Evolutionary conservation across 2,888 invertebrate species (phyloP).

Genomic region (Pyralis farinalis): DNA sequence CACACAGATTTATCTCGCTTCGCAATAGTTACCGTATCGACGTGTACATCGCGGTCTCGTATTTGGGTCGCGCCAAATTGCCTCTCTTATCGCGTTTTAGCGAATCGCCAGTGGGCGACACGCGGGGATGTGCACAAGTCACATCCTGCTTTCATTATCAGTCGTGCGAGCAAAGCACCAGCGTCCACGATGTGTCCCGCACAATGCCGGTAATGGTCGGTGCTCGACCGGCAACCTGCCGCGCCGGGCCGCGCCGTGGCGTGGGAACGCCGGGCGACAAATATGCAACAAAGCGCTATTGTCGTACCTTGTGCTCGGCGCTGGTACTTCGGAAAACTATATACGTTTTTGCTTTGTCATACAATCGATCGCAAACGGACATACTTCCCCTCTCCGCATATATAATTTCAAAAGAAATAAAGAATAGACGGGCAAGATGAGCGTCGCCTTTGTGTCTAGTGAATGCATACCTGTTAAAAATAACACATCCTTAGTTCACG

Average conservation of each 20-base stretch:
- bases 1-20: conserved; percentile 40
- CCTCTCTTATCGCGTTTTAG: conserved; percentile 43
- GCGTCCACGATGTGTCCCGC: conserved; percentile 2
- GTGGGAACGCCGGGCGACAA: conserved; percentile 59
- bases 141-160: conserved; percentile 17
- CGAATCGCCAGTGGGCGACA: conserved; percentile 31
- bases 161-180: conserved; percentile 9
- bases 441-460: conserved; percentile 37
- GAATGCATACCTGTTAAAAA: conserved; percentile 33
- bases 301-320: conserved; percentile 25
- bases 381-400: conserved; percentile 4
- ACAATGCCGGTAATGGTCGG: conserved; percentile 16
- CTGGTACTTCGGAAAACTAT: not conserved
- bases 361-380: not conserved
- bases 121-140: conserved; percentile 17
- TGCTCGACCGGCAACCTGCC: conserved; percentile 28
- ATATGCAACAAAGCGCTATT: conserved; percentile 67
- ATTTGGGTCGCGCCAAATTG: conserved; percentile 52
- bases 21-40: conserved; percentile 38
- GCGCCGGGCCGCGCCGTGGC: conserved; percentile 46
- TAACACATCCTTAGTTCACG: conserved; percentile 25
- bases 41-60: conserved; percentile 29
- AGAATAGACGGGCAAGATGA: conserved; percentile 23
- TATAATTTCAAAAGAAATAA: conserved; percentile 12
- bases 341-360: not conserved